phyloP scores from a whole-genome alignment of 2,888 invertebrate species.

The Lasioglossum zephyrum region DNA sequence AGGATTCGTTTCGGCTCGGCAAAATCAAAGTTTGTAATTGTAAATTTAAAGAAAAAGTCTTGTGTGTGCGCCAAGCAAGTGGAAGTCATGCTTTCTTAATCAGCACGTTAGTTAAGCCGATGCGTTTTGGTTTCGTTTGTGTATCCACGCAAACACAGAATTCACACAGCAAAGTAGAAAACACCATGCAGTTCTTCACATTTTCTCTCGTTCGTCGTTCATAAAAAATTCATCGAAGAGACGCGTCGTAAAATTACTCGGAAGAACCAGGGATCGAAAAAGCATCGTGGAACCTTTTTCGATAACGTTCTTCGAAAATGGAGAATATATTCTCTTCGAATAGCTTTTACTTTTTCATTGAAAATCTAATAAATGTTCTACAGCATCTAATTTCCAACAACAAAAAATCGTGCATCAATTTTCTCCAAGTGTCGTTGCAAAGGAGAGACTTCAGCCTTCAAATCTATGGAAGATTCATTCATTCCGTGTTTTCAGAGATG shows the following conservation, averaged over 20 bases:
- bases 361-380: neutral
- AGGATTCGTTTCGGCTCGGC: conserved; percentile 5
- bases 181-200: conserved; percentile 77
- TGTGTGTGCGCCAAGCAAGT: neutral
- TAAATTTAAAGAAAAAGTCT: conserved; percentile 1
- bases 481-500: too few species aligned
- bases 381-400: neutral
- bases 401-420: too few species aligned
- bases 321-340: neutral
- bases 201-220: conserved; percentile 72
- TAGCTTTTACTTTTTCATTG: neutral
- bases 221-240: conserved; percentile 75
- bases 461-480: too few species aligned
- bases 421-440: too few species aligned
- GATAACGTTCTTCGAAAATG: neutral
- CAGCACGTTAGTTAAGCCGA: conserved; percentile 28
- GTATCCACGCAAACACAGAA: conserved; percentile 45
- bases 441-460: too few species aligned
- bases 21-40: neutral
- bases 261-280: neutral
- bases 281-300: neutral
- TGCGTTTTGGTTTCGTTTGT: conserved; percentile 18
- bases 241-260: neutral
- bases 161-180: conserved; percentile 55
- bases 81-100: conserved; percentile 42